Evolutionary conservation across 2,113 vertebrate genomes (phyloP), one percentile per base, ranked within the genome.

Genomic region (Baryphthengus martii): DNA sequence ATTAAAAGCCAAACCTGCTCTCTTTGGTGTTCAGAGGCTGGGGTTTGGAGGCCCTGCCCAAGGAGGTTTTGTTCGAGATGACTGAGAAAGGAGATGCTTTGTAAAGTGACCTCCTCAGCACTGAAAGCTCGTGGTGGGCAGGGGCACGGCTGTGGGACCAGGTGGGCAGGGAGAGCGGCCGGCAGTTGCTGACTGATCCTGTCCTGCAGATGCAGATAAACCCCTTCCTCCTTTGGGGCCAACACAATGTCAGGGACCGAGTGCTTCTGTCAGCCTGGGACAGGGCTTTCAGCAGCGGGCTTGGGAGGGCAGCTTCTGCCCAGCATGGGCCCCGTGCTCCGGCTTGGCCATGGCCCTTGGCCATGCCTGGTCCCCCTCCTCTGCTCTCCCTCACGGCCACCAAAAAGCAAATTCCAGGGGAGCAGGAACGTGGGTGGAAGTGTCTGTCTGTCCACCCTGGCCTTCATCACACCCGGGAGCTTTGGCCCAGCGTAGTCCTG

Each of bases 1-100:
- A n/a, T n/a, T 8, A 2, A 17, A 6, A 29, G 45, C 66, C 12
- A 3, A 40, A 6, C 3, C 44, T 1, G 3, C 10, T 35, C 56
- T 59, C 53, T 9, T 9, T 1, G 1, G 58, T 1, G 11, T 3
- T 6, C 11, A 7, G 65, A 6, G 71, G 2, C 4, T 4, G 39
- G 49, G 62, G 6, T 3, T 4, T 1, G 14, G 0, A 2, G 37
- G 24, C 25, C 10, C 65, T 5, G 21, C 0, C 4, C 6, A 3
- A 8, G 59, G 72, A 37, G n/a, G 20, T 2, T 12, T 47, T 4
- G 35, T 19, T 44, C 3, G 55, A 6, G 53, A 1, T 14, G 37
- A 10, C 20, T 8, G 42, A 6, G 17, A 15, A 35, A 35, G 44
- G 84, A 35, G 58, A 8, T 5, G 33, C 8, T 35, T 16, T 26